Evolutionary conservation across 2,113 vertebrate genomes (phyloP), one percentile per base, ranked within the genome.

Genomic region (Phoenicopterus ruber): DNA sequence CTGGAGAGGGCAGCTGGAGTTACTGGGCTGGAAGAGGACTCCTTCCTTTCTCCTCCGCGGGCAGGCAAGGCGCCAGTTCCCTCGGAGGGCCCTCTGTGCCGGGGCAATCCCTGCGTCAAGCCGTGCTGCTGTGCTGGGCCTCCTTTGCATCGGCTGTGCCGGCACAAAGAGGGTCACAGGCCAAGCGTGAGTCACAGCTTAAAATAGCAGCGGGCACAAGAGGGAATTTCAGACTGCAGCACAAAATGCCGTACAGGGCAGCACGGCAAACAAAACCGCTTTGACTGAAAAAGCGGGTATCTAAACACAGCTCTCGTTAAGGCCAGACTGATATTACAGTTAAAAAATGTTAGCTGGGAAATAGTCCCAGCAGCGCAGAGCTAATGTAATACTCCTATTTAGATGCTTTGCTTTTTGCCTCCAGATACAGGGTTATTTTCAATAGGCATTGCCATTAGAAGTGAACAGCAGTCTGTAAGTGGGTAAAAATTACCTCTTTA

Each of bases 131-230:
- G 47, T 0, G 26, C 66, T 2, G 9, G 40, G 71, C 73, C 17
- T 10, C 18, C 54, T 81, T 47, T 8, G 81, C 52, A 9, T 25
- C 9, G 5, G 61, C 84, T 49, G 22, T 6, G 70, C 54, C 7
- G 15, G 83, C 93, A 89, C 81, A 80, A 52, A 88, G 74, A 50
- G 62, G 93, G 92, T 90, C 93, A 90, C 66, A 49, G 93, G 90
- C 78, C 92, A 73, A 80, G 82, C 1, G 26, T 86, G 94, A 96
- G 66, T 94, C 96, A 96, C 0, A 2, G 46, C 93, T 92, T 65
- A 88, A 92, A 96, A 96, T 90, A 97, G 96, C 93, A 90, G 78
- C 5, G 3, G 87, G 71, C 42, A 32, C 42, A 34, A n/a, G 58
- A 6, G 28, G 50, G 59, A 55, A 72, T 70, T 65, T 76, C 42